These are phyloP conservation scores for Xestia c-nigrum DNA, from an alignment of 2,888 invertebrate genomes.

Conservation along the genomic window DNA sequence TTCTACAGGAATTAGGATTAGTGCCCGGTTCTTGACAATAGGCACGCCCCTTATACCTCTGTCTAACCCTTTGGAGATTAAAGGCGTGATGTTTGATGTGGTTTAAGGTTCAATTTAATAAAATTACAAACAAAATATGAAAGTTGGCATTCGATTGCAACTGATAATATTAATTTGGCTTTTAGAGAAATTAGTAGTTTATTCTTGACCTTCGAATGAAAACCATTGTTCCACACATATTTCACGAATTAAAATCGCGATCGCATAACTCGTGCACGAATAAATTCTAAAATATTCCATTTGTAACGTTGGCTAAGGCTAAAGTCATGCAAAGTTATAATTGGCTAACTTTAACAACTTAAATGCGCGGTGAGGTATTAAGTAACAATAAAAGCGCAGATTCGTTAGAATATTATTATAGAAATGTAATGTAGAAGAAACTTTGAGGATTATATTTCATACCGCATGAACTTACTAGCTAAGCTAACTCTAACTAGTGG, in stretches of 20 bases:
- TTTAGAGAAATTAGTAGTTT: neutral
- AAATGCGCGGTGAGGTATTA: conserved; percentile 54
- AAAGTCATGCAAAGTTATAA: conserved; percentile 70
- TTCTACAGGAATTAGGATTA: too few relatives aligned
- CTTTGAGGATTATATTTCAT: conserved; percentile 24
- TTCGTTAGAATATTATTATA: conserved; percentile 50
- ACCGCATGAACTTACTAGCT: conserved; percentile 8
- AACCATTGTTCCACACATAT: conserved; percentile 3
- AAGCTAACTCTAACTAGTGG: too few relatives aligned
- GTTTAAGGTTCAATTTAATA: too few relatives aligned
- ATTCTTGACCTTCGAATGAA: neutral
- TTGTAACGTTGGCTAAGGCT: conserved; percentile 53
- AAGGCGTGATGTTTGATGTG: too few relatives aligned
- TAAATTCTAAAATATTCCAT: conserved; percentile 57
- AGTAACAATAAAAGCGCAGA: conserved; percentile 63
- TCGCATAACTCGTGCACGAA: conserved; percentile 35
- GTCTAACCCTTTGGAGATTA: too few relatives aligned
- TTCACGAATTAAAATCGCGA: conserved; percentile 19
- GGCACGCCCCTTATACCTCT: too few relatives aligned
- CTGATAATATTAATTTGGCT: neutral
- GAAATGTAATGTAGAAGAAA: conserved; percentile 50
- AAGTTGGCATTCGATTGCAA: neutral
- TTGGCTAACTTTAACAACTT: conserved; percentile 69
- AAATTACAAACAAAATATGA: neutral
- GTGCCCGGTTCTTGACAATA: too few relatives aligned